Percentiles rank a stretch among this genome's conserved stretches.
These are phyloP conservation scores for Cephus spinipes DNA, from an alignment of 2,888 invertebrate species.

Conservation along the genomic window DNA sequence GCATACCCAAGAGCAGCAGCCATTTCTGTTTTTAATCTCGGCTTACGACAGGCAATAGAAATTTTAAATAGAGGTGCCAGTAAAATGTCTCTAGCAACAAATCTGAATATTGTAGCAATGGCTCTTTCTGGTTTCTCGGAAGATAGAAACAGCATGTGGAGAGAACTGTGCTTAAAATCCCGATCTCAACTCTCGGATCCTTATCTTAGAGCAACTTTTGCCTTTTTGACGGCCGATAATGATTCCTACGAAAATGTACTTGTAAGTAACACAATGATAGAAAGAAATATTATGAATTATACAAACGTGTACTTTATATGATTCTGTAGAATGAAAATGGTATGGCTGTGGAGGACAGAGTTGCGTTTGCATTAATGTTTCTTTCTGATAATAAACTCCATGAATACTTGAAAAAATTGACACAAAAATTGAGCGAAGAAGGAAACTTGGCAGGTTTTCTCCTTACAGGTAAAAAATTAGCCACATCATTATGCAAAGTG, in stretches of 20 bases:
- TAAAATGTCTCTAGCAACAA: slow-evolving; percentile 59
- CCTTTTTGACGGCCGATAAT: slow-evolving; percentile 86
- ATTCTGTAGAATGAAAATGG: slow-evolving; percentile 80
- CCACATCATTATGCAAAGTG: not conserved
- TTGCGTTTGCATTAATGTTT: slow-evolving; percentile 92
- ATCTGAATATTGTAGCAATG: slow-evolving; percentile 79
- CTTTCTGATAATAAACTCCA: slow-evolving; percentile 83
- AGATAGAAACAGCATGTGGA: slow-evolving; percentile 85
- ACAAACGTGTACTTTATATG: not conserved
- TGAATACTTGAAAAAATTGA: slow-evolving; percentile 81
- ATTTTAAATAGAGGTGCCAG: slow-evolving; percentile 82
- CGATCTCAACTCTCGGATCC: slow-evolving; percentile 86
- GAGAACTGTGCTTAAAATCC: slow-evolving; percentile 79
- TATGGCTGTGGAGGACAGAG: slow-evolving; percentile 87
- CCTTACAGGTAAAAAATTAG: slow-evolving; percentile 74
- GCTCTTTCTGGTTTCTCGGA: slow-evolving; percentile 88
- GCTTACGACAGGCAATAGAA: slow-evolving; percentile 85
- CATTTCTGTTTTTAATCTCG: slow-evolving; percentile 90
- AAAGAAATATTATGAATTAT: slow-evolving; percentile 1
- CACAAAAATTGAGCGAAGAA: slow-evolving; percentile 76
- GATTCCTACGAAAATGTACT: slow-evolving; percentile 82
- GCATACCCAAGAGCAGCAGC: slow-evolving; percentile 88
- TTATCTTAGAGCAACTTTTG: slow-evolving; percentile 90
- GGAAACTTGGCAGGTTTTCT: slow-evolving; percentile 88
- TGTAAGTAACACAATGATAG: slow-evolving; percentile 68